Base-by-base conservation (phyloP, 2,113 vertebrate species). In the Atherinomorus stipes region DNA sequence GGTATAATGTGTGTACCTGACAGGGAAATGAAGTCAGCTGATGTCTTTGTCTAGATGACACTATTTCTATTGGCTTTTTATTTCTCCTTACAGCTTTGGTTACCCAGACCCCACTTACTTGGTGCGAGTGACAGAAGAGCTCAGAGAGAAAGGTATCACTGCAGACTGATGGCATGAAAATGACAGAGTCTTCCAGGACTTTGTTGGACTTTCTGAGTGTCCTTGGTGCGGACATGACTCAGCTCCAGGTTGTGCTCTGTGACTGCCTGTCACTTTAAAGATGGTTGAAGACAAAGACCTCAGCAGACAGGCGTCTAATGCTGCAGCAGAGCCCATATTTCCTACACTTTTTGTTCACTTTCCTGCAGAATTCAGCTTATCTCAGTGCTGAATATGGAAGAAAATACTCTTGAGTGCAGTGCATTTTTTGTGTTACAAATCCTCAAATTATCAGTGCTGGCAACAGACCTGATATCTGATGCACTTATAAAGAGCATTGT, bases 71-170 rank as follows among this genome's bases (percentile, higher is more conserved):
- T 34, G 64, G 53, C 23, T 76, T 54, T 51, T 81, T 67, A 52
- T 76, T 73, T 74, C n/a, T 83, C 72, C 71, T 81, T 76, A 74
- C 89, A 97, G 96, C 90, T 97, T 97, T 88, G 96, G 95, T 79
- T 97, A 96, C 90, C 96, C 96, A 37, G 96, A 97, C 89, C 96
- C 96, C 68, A 97, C 96, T 57, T 97, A 97, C 88, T 92, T 97
- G 88, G 95, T 96, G 63, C 93, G 96, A 79, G 96, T 97, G 86
- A 96, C 95, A 25, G 96, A 97, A 89, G 96, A 97, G 81, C 94
- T 97, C 73, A 91, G 96, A 89, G 96, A 96, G 89, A 97, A 97
- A 90, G 96, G 95, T 64, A 96, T 97, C 89, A 95, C 94, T 0
- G 94, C 93, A 2, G 96, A 96, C 87, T 97, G 93, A 95, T 53